Evolutionary conservation across 2,888 invertebrate genomes (phyloP).

Genomic region (Tanytarsus gracilentus): DNA sequence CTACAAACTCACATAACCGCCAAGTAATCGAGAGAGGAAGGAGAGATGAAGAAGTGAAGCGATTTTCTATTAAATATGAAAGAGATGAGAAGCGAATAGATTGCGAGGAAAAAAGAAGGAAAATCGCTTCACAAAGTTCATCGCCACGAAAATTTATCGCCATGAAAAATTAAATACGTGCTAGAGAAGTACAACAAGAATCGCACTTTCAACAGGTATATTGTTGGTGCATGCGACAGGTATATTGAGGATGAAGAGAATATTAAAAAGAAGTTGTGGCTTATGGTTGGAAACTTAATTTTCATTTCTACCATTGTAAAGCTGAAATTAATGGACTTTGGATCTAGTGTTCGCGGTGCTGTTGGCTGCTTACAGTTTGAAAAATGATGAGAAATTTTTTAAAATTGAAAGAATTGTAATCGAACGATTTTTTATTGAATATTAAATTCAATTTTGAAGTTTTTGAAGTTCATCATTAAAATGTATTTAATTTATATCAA

Average conservation of each 20-base stretch:
- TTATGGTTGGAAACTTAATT: background rate
- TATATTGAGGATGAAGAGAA: background rate
- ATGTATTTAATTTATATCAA: slow-evolving; percentile 9
- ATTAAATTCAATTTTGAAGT: no score
- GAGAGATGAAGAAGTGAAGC: no score
- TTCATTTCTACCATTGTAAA: background rate
- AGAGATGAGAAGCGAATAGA: background rate
- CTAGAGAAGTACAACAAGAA: background rate
- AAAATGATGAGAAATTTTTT: no score
- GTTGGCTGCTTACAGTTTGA: no score
- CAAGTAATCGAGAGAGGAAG: no score
- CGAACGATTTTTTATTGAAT: no score
- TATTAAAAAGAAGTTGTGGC: background rate
- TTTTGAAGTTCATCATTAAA: slow-evolving; percentile 9
- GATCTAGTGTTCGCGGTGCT: no score
- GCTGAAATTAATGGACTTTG: background rate
- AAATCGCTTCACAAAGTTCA: slow-evolving; percentile 1
- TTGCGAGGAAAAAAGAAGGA: background rate
- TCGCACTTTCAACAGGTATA: slow-evolving; percentile 8
- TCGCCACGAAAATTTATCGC: slow-evolving; percentile 10
- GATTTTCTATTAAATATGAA: background rate
- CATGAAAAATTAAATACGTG: slow-evolving; percentile 19
- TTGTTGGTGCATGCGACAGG: background rate
- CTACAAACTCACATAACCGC: no score
- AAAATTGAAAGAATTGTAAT: no score